phyloP scores from a whole-genome alignment of 2,797 vertebrate genomes.

The Crax fasciolata region DNA sequence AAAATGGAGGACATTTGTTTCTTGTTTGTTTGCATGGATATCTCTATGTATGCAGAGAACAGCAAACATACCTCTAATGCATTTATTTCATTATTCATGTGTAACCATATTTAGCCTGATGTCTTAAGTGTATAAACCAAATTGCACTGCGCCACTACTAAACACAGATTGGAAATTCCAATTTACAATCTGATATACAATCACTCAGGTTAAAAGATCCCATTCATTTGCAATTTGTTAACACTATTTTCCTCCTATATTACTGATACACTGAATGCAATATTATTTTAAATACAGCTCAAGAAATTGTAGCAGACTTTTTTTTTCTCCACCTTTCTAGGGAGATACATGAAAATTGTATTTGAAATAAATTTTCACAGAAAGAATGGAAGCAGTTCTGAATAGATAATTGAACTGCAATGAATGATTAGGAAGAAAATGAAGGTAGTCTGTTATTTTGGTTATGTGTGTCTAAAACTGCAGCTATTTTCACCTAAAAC shows the following conservation, averaged over 20 bases:
- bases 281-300: background rate
- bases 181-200: conserved; percentile 32
- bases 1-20: background rate
- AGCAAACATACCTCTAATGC: background rate
- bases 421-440: background rate
- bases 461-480: background rate
- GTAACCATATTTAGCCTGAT: conserved; percentile 11
- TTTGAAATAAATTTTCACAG: background rate
- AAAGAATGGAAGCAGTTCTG: background rate
- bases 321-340: background rate
- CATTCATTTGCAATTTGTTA: conserved; percentile 29
- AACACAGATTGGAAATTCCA: conserved; percentile 43
- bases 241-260: background rate
- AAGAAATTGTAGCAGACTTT: background rate
- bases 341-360: background rate
- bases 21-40: background rate
- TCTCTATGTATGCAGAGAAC: background rate
- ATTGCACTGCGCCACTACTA: conserved; percentile 6
- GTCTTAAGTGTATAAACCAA: conserved; percentile 31
- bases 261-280: background rate
- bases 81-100: conserved; percentile 32
- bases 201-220: background rate
- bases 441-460: background rate
- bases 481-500: background rate
- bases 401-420: background rate